A percentile compares a stretch with the other conserved stretches of the same genome.
Conservation (phyloP, 2,113 vertebrate species). For the Scolopax mira region DNA sequence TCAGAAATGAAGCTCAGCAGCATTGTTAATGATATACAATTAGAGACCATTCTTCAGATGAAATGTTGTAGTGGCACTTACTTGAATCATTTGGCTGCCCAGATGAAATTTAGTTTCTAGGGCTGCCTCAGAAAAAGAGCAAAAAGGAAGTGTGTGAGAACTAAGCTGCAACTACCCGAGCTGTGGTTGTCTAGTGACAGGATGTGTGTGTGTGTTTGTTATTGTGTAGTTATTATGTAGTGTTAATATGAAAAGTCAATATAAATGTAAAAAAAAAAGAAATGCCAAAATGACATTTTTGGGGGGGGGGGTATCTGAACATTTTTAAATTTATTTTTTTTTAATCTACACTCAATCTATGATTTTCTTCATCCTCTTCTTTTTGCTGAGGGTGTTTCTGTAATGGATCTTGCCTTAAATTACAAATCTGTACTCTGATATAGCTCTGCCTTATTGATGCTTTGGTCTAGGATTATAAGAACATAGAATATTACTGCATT, state of each 20-base stretch:
- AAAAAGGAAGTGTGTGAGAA: neutral
- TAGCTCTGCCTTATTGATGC: neutral
- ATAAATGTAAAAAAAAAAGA: neutral
- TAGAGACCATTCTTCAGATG: conserved; percentile 11
- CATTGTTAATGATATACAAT: neutral
- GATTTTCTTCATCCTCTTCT: neutral
- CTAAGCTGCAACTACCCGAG: neutral
- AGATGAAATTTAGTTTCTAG: neutral
- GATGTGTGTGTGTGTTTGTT: neutral
- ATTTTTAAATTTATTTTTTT: neutral
- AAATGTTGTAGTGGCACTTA: neutral
- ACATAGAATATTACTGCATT: neutral
- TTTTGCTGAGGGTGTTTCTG: neutral
- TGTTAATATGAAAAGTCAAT: neutral
- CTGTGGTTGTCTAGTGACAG: neutral
- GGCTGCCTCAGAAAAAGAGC: neutral
- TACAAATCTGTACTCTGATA: neutral
- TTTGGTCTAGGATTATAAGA: neutral
- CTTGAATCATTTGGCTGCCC: neutral
- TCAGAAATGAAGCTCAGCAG: neutral
- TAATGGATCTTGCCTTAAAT: neutral
- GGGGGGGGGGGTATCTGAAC: neutral
- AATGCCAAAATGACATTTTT: neutral
- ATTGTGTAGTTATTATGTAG: neutral
- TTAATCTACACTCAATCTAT: neutral